Evolutionary conservation across 2,797 vertebrate species (phyloP).

Genomic region (Sebastes iracundus): DNA sequence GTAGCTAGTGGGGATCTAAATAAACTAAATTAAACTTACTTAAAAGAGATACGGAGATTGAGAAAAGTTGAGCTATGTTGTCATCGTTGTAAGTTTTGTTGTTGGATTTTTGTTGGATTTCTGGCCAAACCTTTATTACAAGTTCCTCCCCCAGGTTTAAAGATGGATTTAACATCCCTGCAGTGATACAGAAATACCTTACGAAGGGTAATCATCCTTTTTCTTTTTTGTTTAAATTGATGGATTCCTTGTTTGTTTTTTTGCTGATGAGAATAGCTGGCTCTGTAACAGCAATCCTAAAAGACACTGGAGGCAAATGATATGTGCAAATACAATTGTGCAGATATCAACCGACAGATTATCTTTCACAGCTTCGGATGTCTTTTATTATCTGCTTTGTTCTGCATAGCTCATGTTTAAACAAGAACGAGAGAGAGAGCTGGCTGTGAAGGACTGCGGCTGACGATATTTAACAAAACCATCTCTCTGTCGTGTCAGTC

Average conservation of each 20-base stretch:
- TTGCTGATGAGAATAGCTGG: neutral
- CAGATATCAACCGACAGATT: neutral
- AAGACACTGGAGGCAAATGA: slow-evolving; percentile 6
- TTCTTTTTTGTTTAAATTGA: neutral
- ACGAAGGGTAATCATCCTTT: neutral
- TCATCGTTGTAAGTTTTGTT: neutral
- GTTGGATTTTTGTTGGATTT: neutral
- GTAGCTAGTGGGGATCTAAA: too few species aligned
- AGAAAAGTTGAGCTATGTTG: neutral
- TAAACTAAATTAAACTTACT: neutral
- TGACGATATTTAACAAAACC: slow-evolving; percentile 33
- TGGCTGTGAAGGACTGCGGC: neutral
- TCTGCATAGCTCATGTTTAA: neutral
- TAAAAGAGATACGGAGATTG: neutral
- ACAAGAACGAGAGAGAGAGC: neutral
- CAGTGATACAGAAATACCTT: neutral
- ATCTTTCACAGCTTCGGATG: neutral
- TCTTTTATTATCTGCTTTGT: slow-evolving; percentile 7
- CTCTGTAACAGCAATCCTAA: neutral
- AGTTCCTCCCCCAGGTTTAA: neutral
- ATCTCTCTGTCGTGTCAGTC: neutral
- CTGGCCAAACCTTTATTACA: neutral
- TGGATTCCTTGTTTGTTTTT: neutral
- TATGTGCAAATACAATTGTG: neutral
- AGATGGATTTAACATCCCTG: neutral